Evolutionary conservation across 2,113 vertebrate species (phyloP), one percentile per base, ranked within the genome.

Genomic region (Pterocles gutturalis): DNA sequence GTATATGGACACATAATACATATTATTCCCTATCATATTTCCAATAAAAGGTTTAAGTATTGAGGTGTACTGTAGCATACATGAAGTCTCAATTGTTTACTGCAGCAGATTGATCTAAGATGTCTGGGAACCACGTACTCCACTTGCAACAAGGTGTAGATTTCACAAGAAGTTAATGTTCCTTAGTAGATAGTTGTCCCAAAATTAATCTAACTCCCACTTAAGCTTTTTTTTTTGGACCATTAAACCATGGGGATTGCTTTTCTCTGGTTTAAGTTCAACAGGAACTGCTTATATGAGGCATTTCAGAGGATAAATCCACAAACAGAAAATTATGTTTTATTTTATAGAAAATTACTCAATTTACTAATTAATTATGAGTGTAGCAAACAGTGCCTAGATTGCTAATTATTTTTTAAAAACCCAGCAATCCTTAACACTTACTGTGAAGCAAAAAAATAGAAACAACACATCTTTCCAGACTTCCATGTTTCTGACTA

Each of bases 101-200:
- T 80, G 83, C 16, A 77, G 29, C 4, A 89, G 31, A 57, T 26
- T 62, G 25, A 41, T 61, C 48, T 55, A 62, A 70, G 64, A 34
- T 11, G 17, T 82, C 57, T 93, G 53, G 38, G 60, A 87, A 83
- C 22, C 16, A 65, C 31, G 61, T 66, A 94, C 49, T 88, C 45
- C 46, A 41, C 43, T 92, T 90, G 33, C n/a, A 92, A 70, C 28
- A 49, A 70, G 36, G 45, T 76, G 86, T 21, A 66, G 31, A 70
- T 80, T 79, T 90, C 81, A 66, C 13, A 67, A 81, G 60, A 90
- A 84, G 88, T 77, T 77, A 81, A 78, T 66, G 51, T 89, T 96
- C 51, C 60, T 86, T 71, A 60, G 55, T 20, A 58, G 17, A 26
- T 17, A 28, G 29, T 51, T 93, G 55, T 93, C 38, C 43, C 28